A percentile compares a stretch with the other conserved stretches of the same genome.
phyloP scores from a whole-genome alignment of 2,113 vertebrate genomes.

The Phyllopteryx taeniolatus region DNA sequence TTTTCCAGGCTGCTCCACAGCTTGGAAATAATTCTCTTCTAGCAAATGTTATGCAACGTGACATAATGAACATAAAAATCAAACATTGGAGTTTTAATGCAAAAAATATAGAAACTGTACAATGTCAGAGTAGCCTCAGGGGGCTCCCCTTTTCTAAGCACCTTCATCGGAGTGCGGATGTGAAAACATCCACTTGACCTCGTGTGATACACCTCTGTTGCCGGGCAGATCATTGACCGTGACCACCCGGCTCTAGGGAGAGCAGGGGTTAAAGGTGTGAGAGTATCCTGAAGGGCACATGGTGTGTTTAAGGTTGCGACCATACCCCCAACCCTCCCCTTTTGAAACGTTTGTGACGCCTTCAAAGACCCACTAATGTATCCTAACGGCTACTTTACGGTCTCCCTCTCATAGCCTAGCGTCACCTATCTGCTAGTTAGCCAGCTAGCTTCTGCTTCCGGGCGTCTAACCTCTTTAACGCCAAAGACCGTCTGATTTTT shows the following conservation, averaged over 20 bases:
- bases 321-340: background rate
- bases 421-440: constrained; percentile 53
- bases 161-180: background rate
- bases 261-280: constrained; percentile 57
- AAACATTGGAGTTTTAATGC: too few species aligned
- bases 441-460: constrained; percentile 54
- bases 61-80: too few species aligned
- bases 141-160: background rate
- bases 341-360: constrained; percentile 75
- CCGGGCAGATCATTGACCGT: constrained; percentile 64
- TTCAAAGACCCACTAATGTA: constrained; percentile 73
- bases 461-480: constrained; percentile 71
- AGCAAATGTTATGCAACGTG: too few species aligned
- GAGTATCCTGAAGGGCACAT: constrained; percentile 18
- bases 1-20: too few species aligned
- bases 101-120: background rate
- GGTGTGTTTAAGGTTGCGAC: constrained; percentile 22
- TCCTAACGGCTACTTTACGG: constrained; percentile 70
- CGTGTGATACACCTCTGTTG: constrained; percentile 51
- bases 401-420: constrained; percentile 66
- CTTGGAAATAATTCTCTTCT: too few species aligned
- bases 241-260: constrained; percentile 41
- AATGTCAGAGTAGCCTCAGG: background rate
- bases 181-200: constrained; percentile 1
- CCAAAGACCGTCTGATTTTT: constrained; percentile 35